Percentiles rank a stretch among this genome's conserved stretches.
Conservation (phyloP, 2,797 vertebrate species). For the Streptopelia turtur region DNA sequence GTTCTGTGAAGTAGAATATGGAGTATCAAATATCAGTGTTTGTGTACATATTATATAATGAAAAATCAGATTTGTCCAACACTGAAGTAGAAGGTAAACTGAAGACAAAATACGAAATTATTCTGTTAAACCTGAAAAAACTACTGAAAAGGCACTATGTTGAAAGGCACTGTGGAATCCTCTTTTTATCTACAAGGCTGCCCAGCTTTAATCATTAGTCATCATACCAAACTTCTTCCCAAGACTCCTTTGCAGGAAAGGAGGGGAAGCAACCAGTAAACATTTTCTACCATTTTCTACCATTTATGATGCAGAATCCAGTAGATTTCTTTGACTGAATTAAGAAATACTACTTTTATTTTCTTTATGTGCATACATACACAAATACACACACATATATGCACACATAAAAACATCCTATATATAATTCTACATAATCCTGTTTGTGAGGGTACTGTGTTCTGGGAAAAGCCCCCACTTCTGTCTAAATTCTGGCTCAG, state of each 20-base stretch:
- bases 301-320: not conserved
- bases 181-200: not conserved
- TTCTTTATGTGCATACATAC: not conserved
- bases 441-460: not conserved
- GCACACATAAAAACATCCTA: not conserved
- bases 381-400: fast-evolving
- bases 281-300: not conserved
- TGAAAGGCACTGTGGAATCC: not conserved
- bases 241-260: not conserved
- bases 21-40: not conserved
- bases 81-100: not conserved
- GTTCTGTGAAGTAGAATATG: not conserved
- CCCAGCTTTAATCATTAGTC: not conserved
- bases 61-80: not conserved
- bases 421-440: not conserved
- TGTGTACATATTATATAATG: not conserved
- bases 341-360: not conserved
- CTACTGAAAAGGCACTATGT: not conserved
- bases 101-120: not conserved
- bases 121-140: not conserved
- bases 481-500: not conserved
- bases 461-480: not conserved
- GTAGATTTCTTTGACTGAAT: not conserved
- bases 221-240: not conserved
- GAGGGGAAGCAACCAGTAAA: not conserved